These are phyloP conservation scores for Salarias fasciatus DNA, from an alignment of 2,797 vertebrate species.

Conservation along the genomic window DNA sequence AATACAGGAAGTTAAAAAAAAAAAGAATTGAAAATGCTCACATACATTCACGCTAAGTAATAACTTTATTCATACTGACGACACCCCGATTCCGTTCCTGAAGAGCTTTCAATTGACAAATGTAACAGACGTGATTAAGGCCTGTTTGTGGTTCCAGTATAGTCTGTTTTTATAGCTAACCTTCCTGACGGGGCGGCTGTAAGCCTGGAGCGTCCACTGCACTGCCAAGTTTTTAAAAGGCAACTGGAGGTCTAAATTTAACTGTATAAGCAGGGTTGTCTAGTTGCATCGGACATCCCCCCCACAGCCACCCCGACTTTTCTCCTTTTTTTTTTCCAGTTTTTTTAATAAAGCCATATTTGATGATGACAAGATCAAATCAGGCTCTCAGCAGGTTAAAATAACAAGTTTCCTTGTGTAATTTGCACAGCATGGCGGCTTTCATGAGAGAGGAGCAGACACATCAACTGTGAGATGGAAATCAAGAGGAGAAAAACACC, in stretches of 20 bases:
- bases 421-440: conserved; percentile 34
- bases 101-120: no score
- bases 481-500: conserved; percentile 21
- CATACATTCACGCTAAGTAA: no score
- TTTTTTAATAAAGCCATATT: background rate
- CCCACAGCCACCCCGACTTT: no score
- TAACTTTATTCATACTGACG: no score
- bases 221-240: conserved; percentile 18
- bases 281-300: background rate
- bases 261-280: background rate
- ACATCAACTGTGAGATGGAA: conserved; percentile 39
- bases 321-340: background rate
- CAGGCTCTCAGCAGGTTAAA: conserved; percentile 40
- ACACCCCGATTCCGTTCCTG: no score
- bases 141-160: conserved; percentile 39
- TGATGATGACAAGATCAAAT: conserved; percentile 42
- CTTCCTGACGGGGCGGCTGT: no score
- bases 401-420: conserved; percentile 33
- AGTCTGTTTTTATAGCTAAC: background rate
- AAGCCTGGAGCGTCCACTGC: background rate
- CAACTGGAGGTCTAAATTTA: conserved; percentile 22
- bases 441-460: conserved; percentile 35
- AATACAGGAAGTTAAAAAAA: no score
- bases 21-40: no score
- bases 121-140: background rate